phyloP scores from a whole-genome alignment of 2,113 vertebrate genomes.

The Sitta europaea region DNA sequence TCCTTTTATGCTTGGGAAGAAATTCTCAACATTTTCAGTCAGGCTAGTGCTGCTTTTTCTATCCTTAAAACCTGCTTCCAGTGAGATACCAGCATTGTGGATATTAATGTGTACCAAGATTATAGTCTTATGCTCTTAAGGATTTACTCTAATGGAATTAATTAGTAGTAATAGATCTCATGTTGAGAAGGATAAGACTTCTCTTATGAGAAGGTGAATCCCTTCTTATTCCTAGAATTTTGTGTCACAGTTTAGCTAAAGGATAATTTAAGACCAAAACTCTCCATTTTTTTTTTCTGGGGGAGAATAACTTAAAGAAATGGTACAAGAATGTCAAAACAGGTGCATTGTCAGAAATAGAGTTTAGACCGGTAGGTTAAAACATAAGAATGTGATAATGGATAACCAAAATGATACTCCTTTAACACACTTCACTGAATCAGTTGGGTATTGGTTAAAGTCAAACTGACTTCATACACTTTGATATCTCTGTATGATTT shows the following conservation, averaged over 20 bases:
- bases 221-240: background rate
- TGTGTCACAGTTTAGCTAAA: background rate
- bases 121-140: background rate
- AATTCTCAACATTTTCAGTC: background rate
- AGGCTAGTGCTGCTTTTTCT: background rate
- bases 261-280: accelerated
- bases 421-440: background rate
- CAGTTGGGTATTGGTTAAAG: background rate
- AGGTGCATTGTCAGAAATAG: background rate
- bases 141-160: background rate
- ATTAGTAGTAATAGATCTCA: background rate
- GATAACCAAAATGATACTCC: background rate
- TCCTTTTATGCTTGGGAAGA: background rate
- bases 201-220: background rate
- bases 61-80: background rate
- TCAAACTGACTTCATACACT: background rate
- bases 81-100: background rate
- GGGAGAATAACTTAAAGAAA: background rate
- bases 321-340: background rate
- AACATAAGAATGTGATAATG: background rate
- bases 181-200: background rate
- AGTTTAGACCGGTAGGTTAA: background rate
- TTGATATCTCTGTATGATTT: background rate
- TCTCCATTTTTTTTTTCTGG: background rate
- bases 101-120: background rate